Percentiles rank a stretch among this genome's conserved stretches.
Conservation (phyloP, 1,140 invertebrate genomes). For the Drosophila guanche region DNA sequence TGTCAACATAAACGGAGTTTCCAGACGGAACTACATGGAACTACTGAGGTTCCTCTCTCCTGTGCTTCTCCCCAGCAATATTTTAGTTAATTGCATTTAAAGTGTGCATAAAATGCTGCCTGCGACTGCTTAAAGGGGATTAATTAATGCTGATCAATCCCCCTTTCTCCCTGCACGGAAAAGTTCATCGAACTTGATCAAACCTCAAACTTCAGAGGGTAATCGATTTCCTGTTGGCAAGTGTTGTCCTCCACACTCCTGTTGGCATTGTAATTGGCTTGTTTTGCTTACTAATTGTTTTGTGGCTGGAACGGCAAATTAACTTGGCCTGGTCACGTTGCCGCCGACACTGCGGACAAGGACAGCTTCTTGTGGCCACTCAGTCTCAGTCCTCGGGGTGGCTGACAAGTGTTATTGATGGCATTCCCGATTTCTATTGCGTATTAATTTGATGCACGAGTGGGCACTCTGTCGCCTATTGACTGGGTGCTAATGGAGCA, state of each 20-base stretch:
- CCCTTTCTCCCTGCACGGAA: not conserved
- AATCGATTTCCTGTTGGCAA: not conserved
- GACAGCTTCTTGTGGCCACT: too few species aligned
- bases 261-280: conserved; percentile 47
- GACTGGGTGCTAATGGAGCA: conserved; percentile 77
- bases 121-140: too few species aligned
- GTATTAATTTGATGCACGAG: conserved; percentile 78
- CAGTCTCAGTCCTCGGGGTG: conserved; percentile 1
- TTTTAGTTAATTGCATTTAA: too few species aligned
- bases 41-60: too few species aligned
- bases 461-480: conserved; percentile 55
- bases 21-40: too few species aligned
- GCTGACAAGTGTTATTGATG: conserved; percentile 61
- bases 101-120: conserved; percentile 16
- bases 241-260: conserved; percentile 7
- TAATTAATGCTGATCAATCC: too few species aligned
- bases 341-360: not conserved
- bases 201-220: not conserved
- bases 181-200: not conserved
- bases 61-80: not conserved
- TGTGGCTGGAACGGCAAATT: conserved; percentile 55
- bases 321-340: conserved; percentile 57
- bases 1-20: conserved; percentile 17
- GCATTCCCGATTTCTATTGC: conserved; percentile 52
- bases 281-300: conserved; percentile 62